A percentile compares a stretch with the other conserved stretches of the same genome.
Conservation (phyloP, 1,140 invertebrate genomes). For the Penaeus vannamei region DNA sequence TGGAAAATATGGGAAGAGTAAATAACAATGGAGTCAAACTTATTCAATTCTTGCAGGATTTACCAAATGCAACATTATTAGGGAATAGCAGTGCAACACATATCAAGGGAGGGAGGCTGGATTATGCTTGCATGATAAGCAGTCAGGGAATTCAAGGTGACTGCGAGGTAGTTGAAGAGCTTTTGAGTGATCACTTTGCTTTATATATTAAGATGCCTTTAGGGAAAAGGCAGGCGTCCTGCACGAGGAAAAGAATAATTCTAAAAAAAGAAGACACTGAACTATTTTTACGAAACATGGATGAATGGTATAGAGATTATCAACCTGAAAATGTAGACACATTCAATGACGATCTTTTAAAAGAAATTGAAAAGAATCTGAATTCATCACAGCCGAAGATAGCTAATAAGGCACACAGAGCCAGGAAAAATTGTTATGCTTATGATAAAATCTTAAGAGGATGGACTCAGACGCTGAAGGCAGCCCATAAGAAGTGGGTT, state of each 20-base stretch:
- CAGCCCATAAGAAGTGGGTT: too few species aligned
- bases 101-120: not conserved
- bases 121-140: constrained; percentile 32
- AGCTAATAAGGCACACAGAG: too few species aligned
- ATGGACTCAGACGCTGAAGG: too few species aligned
- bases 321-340: not conserved
- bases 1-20: not conserved
- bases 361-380: not conserved
- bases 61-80: not conserved
- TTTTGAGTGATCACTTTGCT: constrained; percentile 10
- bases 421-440: too few species aligned
- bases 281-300: not conserved
- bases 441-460: too few species aligned
- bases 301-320: too few species aligned
- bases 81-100: constrained; percentile 7
- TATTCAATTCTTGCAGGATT: constrained; percentile 8
- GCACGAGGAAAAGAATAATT: not conserved
- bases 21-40: not conserved
- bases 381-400: too few species aligned
- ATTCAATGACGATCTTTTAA: constrained; percentile 11
- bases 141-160: not conserved
- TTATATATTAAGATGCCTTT: not conserved
- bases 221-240: not conserved
- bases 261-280: not conserved
- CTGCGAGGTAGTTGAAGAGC: not conserved